phyloP scores from a whole-genome alignment of 2,888 invertebrate species.

The Sipha maydis region DNA sequence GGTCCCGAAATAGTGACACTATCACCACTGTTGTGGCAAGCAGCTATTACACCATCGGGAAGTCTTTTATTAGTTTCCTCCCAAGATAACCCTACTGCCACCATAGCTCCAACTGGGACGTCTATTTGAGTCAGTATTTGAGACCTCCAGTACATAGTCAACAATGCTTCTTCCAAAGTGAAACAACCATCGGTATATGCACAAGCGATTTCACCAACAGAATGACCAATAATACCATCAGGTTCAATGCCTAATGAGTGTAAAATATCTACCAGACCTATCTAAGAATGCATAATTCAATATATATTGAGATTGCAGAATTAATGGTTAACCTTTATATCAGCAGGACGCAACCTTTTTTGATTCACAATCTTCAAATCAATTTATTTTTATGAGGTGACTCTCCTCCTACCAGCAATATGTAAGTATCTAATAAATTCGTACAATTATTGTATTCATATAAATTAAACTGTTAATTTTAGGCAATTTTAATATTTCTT shows the following conservation, averaged over 20 bases:
- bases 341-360: no score
- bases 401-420: no score
- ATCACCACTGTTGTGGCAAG: constrained; percentile 83
- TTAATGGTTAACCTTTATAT: no score
- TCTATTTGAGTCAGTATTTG: constrained; percentile 68
- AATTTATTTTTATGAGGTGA: no score
- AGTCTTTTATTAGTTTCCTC: constrained; percentile 65
- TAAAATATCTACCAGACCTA: constrained; percentile 75
- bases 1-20: constrained; percentile 85
- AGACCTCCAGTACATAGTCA: constrained; percentile 74
- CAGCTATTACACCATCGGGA: constrained; percentile 76
- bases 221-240: constrained; percentile 80
- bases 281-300: constrained; percentile 67
- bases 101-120: constrained; percentile 70
- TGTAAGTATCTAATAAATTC: no score
- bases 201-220: constrained; percentile 75
- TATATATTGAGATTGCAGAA: no score
- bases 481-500: no score
- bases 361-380: no score
- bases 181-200: constrained; percentile 75
- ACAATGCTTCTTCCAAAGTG: constrained; percentile 73
- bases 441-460: no score
- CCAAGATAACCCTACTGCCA: constrained; percentile 69
- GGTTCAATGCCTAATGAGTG: constrained; percentile 73
- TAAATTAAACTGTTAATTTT: no score